These are phyloP conservation scores for Diceros bicornis DNA, from an alignment of 2,797 vertebrate species.

Conservation along the genomic window DNA sequence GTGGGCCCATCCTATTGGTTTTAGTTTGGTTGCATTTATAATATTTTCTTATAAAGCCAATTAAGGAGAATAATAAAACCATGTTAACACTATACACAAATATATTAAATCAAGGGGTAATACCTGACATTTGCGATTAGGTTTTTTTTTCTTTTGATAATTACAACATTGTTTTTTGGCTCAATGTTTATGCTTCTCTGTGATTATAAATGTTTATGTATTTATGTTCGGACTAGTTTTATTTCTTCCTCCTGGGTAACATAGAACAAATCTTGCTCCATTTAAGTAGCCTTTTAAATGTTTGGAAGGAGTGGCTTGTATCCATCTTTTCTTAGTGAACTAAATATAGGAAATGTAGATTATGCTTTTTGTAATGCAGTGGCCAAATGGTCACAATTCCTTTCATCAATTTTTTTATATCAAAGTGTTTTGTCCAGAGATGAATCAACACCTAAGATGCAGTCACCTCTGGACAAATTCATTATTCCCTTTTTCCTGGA, in stretches of 20 bases:
- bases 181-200: neutral
- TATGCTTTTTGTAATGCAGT: neutral
- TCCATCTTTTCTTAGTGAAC: neutral
- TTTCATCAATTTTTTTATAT: neutral
- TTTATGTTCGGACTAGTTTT: neutral
- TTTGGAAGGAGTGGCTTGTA: neutral
- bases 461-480: neutral
- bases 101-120: neutral
- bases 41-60: neutral
- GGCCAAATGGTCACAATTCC: neutral
- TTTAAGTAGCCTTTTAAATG: neutral
- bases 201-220: neutral
- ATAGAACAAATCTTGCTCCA: neutral
- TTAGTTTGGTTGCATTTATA: neutral
- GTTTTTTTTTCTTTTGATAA: neutral
- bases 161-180: neutral
- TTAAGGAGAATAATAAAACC: neutral
- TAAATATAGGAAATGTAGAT: neutral
- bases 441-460: neutral
- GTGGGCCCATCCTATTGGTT: accelerated
- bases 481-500: too few relatives aligned
- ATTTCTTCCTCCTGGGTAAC: neutral
- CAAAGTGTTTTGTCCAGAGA: neutral
- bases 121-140: neutral
- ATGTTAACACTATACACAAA: neutral